Evolutionary conservation across 1,140 invertebrate genomes (phyloP).

Genomic region (Conopomorpha cramerella): DNA sequence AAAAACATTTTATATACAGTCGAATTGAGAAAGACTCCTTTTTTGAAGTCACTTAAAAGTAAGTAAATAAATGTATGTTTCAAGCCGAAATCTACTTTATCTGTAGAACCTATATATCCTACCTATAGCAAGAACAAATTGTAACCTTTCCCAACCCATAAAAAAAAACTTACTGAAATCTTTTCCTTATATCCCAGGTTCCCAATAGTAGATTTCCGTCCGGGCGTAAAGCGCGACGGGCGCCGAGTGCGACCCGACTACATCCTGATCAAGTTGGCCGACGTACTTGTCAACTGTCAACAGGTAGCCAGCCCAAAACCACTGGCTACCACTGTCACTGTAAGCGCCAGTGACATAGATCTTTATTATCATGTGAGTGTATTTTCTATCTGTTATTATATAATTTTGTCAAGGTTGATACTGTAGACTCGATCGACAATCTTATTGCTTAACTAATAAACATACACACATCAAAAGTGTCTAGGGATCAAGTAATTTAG

Average conservation of each 20-base stretch:
- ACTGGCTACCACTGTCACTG: slow-evolving; percentile 57
- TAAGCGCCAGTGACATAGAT: slow-evolving; percentile 66
- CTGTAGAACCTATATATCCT: not conserved
- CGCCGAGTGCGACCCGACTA: slow-evolving; percentile 80
- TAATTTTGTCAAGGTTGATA: too few species aligned
- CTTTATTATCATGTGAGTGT: slow-evolving; percentile 64
- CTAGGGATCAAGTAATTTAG: too few species aligned
- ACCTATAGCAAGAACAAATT: too few species aligned
- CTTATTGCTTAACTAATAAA: too few species aligned
- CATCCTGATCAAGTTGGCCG: slow-evolving; percentile 68
- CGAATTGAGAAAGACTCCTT: too few species aligned
- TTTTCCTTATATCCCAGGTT: slow-evolving; percentile 66
- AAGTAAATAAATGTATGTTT: too few species aligned
- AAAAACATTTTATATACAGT: too few species aligned
- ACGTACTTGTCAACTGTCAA: slow-evolving; percentile 61
- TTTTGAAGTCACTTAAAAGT: too few species aligned
- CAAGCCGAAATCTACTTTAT: too few species aligned
- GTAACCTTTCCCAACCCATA: too few species aligned
- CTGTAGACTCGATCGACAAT: too few species aligned
- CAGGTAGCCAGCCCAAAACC: slow-evolving; percentile 22
- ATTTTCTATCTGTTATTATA: not conserved
- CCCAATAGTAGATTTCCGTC: slow-evolving; percentile 85
- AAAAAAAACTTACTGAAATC: not conserved
- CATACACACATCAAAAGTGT: too few species aligned
- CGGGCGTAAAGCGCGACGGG: slow-evolving; percentile 76